Conservation (phyloP, 2,113 vertebrate species). For the Prinia subflava region DNA sequence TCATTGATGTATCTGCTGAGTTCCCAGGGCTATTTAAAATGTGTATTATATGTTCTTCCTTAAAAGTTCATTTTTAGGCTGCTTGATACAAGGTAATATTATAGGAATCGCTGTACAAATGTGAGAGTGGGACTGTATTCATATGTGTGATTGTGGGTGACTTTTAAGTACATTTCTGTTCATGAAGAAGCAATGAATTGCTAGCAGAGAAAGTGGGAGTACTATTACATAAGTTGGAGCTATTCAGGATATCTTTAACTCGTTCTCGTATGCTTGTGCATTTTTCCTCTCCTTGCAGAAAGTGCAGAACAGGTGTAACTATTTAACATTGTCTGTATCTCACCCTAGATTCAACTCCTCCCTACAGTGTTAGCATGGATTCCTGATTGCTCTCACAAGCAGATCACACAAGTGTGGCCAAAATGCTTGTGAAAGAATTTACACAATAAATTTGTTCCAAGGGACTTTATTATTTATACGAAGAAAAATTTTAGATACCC, state of each 20-base stretch:
- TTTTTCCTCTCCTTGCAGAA: neutral
- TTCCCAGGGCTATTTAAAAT: slow-evolving; percentile 28
- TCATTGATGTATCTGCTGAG: neutral
- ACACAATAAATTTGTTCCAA: neutral
- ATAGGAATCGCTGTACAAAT: slow-evolving; percentile 23
- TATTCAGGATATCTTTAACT: slow-evolving; percentile 47
- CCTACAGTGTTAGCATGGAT: neutral
- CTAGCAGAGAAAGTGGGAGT: slow-evolving; percentile 60
- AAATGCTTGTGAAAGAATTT: neutral
- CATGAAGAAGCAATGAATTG: slow-evolving; percentile 62
- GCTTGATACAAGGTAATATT: neutral
- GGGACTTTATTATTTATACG: neutral
- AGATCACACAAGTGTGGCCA: neutral
- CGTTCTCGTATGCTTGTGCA: neutral
- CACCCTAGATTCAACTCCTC: neutral
- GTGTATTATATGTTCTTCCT: slow-evolving; percentile 17
- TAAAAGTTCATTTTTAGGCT: slow-evolving; percentile 31
- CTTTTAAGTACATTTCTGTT: slow-evolving; percentile 55
- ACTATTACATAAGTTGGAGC: slow-evolving; percentile 30
- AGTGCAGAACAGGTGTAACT: neutral
- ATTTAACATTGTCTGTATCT: neutral
- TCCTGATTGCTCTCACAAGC: neutral
- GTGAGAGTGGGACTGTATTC: slow-evolving; percentile 45
- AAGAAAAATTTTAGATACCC: neutral
- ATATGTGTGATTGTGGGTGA: slow-evolving; percentile 55